Percentiles rank a stretch among this genome's conserved stretches.
These are phyloP conservation scores for Stichodactyla mertensii DNA, from an alignment of 64 coral and sea anemone species.

Conservation along the genomic window DNA sequence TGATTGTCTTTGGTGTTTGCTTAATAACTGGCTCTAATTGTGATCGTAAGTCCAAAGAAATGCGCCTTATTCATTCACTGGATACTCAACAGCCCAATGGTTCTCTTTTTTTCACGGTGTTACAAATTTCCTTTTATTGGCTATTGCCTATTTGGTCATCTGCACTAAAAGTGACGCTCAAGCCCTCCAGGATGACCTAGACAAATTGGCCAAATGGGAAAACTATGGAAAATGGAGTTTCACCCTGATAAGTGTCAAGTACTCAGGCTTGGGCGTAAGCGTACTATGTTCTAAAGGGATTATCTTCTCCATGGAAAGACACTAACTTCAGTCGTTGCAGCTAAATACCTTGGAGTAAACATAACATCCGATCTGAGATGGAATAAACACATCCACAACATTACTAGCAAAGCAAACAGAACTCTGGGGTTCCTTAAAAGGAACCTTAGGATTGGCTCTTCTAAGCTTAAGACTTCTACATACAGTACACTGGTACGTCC, in stretches of 20 bases:
- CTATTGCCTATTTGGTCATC: not conserved
- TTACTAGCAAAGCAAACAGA: conserved; percentile 24
- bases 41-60: too few relatives aligned
- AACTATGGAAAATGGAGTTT: conserved; percentile 41
- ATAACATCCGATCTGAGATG: conserved; percentile 19
- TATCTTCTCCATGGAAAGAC: conserved; percentile 16
- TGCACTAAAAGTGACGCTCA: not conserved
- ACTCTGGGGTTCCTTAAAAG: conserved; percentile 33
- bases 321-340: not conserved
- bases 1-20: too few relatives aligned
- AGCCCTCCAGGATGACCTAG: not conserved
- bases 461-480: conserved; percentile 4
- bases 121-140: too few relatives aligned
- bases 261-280: not conserved
- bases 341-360: conserved; percentile 31
- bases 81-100: too few relatives aligned
- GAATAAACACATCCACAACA: conserved; percentile 35
- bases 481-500: not conserved
- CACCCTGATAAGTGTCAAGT: conserved; percentile 22
- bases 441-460: not conserved
- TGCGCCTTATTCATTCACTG: too few relatives aligned
- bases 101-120: too few relatives aligned
- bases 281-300: not conserved
- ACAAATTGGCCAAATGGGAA: not conserved
- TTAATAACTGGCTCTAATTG: too few relatives aligned